Conservation (phyloP, 2,113 vertebrate genomes). For the Penelope pileata region DNA sequence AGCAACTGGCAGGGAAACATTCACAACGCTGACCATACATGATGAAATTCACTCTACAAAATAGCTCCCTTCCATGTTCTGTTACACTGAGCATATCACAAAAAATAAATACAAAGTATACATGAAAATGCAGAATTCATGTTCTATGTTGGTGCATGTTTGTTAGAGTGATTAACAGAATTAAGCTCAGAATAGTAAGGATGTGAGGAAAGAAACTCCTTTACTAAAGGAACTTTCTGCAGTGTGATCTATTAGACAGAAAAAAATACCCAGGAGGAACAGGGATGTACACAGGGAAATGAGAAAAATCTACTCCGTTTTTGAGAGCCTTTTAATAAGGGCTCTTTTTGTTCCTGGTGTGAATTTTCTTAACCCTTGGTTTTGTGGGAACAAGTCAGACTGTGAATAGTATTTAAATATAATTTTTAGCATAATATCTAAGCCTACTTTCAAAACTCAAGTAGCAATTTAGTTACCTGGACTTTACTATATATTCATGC, state of each 20-base stretch:
- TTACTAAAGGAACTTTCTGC: neutral
- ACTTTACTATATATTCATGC: slow-evolving; percentile 56
- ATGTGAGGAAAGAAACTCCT: neutral
- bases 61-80: neutral
- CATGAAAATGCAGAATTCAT: neutral
- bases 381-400: slow-evolving; percentile 30
- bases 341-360: neutral
- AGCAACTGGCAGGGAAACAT: neutral
- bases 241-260: neutral
- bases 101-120: neutral
- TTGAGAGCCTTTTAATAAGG: slow-evolving; percentile 17
- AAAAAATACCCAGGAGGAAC: neutral
- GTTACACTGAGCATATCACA: neutral
- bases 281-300: neutral
- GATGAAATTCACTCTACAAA: neutral
- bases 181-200: neutral
- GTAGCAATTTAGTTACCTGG: slow-evolving; percentile 68
- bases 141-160: neutral
- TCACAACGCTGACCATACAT: neutral
- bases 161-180: neutral
- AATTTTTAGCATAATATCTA: slow-evolving; percentile 38
- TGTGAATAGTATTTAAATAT: slow-evolving; percentile 43
- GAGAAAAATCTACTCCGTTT: neutral
- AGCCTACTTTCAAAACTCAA: slow-evolving; percentile 64
- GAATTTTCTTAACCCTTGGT: slow-evolving; percentile 47